These are phyloP conservation scores for Myoxocephalus aenaeus DNA, from an alignment of 2,797 vertebrate genomes.

Conservation along the genomic window DNA sequence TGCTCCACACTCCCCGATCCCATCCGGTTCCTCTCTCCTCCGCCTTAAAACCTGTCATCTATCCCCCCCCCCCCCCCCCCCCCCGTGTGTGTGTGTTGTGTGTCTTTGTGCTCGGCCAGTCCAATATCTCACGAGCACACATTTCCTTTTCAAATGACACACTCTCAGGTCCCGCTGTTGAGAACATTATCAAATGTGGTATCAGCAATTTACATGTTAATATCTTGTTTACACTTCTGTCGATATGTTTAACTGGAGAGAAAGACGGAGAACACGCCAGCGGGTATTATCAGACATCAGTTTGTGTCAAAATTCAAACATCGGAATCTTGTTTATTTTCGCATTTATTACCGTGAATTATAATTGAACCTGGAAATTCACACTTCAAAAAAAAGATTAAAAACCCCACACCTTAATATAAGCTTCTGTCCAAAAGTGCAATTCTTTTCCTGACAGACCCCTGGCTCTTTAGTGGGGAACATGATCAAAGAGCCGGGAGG, in stretches of 20 bases:
- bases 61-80: not conserved
- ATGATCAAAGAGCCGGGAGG: slow-evolving; percentile 73
- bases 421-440: slow-evolving; percentile 50
- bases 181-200: slow-evolving; percentile 36
- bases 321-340: slow-evolving; percentile 6
- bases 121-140: slow-evolving; percentile 12
- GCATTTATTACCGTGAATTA: slow-evolving; percentile 24
- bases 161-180: slow-evolving; percentile 24
- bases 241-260: slow-evolving; percentile 12
- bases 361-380: slow-evolving; percentile 17
- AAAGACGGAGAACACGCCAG: not conserved
- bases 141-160: slow-evolving; percentile 17
- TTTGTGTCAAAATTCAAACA: slow-evolving; percentile 22
- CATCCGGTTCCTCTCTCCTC: slow-evolving; percentile 37
- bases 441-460: slow-evolving; percentile 47
- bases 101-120: slow-evolving; percentile 10
- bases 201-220: slow-evolving; percentile 58
- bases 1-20: slow-evolving; percentile 27
- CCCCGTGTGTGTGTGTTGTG: not conserved
- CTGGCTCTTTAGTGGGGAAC: slow-evolving; percentile 49
- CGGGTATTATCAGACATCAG: slow-evolving; percentile 22
- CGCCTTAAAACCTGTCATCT: slow-evolving; percentile 54
- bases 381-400: slow-evolving; percentile 47
- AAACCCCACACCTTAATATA: slow-evolving; percentile 28
- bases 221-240: slow-evolving; percentile 50